Percentiles rank a stretch among this genome's conserved stretches.
Conservation (phyloP, 64 coral and sea anemone genomes). For the Stylophora pistillata region DNA sequence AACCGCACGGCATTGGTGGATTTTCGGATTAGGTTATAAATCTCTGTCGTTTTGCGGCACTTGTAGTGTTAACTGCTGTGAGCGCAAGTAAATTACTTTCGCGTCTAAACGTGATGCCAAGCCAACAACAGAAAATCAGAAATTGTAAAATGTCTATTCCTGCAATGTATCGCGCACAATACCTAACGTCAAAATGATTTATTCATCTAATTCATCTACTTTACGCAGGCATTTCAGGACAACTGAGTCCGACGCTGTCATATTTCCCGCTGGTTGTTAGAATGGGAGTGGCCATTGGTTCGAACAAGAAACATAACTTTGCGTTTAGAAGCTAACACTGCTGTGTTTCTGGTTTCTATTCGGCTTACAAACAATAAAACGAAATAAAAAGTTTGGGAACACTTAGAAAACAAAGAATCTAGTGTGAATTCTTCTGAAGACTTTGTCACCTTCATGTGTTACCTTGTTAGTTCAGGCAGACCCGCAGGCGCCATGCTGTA, state of each 20-base stretch:
- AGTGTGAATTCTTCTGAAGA: background rate
- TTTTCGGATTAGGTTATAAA: slow-evolving; percentile 3
- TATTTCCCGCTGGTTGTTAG: too few species aligned
- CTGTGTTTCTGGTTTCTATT: background rate
- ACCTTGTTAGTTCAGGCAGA: background rate
- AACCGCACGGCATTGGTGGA: background rate
- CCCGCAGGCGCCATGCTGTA: background rate
- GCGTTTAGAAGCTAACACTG: background rate
- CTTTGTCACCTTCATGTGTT: background rate
- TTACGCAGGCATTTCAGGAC: too few species aligned
- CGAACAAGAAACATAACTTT: background rate
- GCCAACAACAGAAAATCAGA: background rate
- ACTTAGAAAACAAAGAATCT: background rate
- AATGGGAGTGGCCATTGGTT: too few species aligned
- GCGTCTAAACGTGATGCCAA: background rate
- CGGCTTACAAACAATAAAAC: background rate
- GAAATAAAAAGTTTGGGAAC: background rate
- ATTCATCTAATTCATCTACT: too few species aligned
- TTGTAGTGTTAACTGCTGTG: background rate
- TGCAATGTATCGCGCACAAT: too few species aligned
- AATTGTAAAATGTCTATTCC: too few species aligned
- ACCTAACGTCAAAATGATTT: too few species aligned
- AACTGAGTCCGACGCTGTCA: too few species aligned
- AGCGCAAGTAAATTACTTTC: background rate
- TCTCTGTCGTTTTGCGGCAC: background rate